Conservation (phyloP, 1,140 invertebrate genomes). For the Psix sp. region DNA sequence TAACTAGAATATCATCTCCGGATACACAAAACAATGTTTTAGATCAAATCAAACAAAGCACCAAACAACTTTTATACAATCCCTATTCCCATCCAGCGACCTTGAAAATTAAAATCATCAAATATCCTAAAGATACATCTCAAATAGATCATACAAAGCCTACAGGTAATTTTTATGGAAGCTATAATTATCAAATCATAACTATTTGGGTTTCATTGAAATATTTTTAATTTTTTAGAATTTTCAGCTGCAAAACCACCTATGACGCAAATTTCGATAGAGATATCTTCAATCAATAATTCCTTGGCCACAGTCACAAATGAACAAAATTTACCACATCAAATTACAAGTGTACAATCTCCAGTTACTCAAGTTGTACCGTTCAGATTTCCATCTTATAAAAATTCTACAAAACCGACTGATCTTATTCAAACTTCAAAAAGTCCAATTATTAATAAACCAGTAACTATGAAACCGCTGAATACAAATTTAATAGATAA, state of each 20-base stretch:
- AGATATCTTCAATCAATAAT: slow-evolving; percentile 15
- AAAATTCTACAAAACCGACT: background rate
- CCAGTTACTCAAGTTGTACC: background rate
- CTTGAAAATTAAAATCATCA: too few relatives aligned
- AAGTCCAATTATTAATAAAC: background rate
- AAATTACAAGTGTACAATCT: slow-evolving; percentile 11
- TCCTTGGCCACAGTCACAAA: background rate
- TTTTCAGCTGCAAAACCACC: slow-evolving; percentile 2
- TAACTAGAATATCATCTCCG: slow-evolving; percentile 3
- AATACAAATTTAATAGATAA: background rate
- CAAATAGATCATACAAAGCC: too few relatives aligned
- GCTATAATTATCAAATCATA: too few relatives aligned
- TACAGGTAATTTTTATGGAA: too few relatives aligned
- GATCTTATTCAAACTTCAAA: background rate
- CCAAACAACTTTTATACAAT: too few relatives aligned
- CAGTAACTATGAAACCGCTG: background rate
- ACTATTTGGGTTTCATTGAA: too few relatives aligned
- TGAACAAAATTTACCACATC: slow-evolving; percentile 9
- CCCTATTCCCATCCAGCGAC: too few relatives aligned
- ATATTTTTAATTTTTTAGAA: too few relatives aligned
- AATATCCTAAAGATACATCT: too few relatives aligned
- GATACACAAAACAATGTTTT: background rate
- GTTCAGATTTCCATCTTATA: background rate
- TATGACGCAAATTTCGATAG: slow-evolving; percentile 22
- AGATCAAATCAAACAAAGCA: slow-evolving; percentile 2